A percentile compares a stretch with the other conserved stretches of the same genome.
These are phyloP conservation scores for Ceyx margarethae DNA, from an alignment of 2,113 vertebrate species.

Conservation along the genomic window DNA sequence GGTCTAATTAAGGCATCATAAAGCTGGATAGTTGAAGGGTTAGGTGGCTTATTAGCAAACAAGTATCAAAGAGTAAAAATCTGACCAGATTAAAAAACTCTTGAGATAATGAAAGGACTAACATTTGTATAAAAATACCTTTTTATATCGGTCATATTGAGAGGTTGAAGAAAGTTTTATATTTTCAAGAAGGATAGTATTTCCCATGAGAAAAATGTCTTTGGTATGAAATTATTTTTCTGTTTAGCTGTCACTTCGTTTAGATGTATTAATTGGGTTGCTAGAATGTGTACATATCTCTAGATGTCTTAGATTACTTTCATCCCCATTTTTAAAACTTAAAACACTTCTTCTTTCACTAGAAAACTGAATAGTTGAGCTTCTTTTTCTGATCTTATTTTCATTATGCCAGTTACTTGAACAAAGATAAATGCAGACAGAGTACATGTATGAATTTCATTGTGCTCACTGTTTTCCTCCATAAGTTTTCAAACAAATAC, in stretches of 20 bases:
- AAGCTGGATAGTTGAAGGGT: constrained; percentile 37
- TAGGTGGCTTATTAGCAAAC: constrained; percentile 39
- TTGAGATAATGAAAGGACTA: not conserved
- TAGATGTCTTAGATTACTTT: not conserved
- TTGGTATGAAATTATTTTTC: not conserved
- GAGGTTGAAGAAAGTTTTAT: not conserved
- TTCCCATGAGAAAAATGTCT: not conserved
- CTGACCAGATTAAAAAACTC: not conserved
- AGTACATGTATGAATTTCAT: not conserved
- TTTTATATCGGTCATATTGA: not conserved
- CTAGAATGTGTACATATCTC: accelerated
- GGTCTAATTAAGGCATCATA: constrained; percentile 67
- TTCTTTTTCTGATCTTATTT: not conserved
- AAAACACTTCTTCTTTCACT: not conserved
- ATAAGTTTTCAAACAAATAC: not conserved
- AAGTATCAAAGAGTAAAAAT: constrained; percentile 24
- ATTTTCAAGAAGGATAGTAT: not conserved
- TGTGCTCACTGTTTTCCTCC: not conserved
- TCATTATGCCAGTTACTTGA: not conserved
- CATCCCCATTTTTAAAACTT: not conserved
- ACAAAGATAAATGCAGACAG: not conserved
- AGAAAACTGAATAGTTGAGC: not conserved
- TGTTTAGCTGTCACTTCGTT: not conserved
- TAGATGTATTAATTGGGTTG: not conserved
- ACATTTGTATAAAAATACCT: too few species aligned